Conservation (phyloP, 2,888 invertebrate species). For the Drosophila vallismaia region DNA sequence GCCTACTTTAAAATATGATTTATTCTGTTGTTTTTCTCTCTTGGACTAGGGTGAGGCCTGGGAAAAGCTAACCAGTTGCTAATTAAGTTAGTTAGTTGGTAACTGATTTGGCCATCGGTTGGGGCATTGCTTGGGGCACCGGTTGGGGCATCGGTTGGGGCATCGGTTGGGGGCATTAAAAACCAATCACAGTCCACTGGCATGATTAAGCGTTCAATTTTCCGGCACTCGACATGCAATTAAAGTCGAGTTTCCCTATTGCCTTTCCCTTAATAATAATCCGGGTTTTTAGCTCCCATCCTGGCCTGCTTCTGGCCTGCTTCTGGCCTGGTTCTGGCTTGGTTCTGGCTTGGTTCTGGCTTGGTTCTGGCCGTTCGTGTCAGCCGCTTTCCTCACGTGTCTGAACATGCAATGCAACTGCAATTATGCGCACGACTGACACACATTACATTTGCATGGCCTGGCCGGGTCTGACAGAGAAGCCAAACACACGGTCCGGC, state of each 20-base stretch:
- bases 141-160: too few relatives aligned
- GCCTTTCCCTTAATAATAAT: neutral
- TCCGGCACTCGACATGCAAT: constrained; percentile 54
- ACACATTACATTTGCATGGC: constrained; percentile 50
- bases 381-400: constrained; percentile 45
- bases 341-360: neutral
- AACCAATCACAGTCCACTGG: constrained; percentile 56
- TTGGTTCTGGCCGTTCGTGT: constrained; percentile 33
- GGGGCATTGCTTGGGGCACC: constrained; percentile 18
- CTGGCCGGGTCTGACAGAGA: neutral
- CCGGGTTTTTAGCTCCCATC: neutral
- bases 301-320: neutral
- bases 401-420: constrained; percentile 66
- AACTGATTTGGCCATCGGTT: constrained; percentile 16
- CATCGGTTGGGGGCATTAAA: constrained; percentile 51
- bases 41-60: neutral
- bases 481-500: neutral
- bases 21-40: too few relatives aligned
- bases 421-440: constrained; percentile 75
- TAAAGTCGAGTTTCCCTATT: constrained; percentile 40
- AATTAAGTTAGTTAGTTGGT: constrained; percentile 12
- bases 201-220: constrained; percentile 54
- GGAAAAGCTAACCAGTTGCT: constrained; percentile 4
- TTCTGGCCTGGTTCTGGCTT: neutral
- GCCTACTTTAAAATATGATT: constrained; percentile 5